A percentile compares a stretch with the other conserved stretches of the same genome.
Conservation (phyloP, 2,113 vertebrate genomes). For the Sinocyclocheilus anshuiensis region DNA sequence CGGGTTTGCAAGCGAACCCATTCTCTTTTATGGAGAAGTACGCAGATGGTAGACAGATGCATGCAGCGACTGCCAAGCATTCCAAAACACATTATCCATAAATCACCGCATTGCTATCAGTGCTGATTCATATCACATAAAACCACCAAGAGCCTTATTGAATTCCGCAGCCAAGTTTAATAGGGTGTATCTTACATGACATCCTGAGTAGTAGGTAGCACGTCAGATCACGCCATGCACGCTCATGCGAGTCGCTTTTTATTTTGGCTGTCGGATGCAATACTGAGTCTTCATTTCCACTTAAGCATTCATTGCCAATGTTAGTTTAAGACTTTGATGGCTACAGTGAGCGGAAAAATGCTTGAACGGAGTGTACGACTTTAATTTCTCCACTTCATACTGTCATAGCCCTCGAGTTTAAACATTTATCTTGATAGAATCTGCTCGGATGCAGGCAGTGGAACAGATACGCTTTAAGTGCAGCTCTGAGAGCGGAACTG, state of each 20-base stretch:
- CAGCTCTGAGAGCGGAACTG: constrained; percentile 31
- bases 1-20: constrained; percentile 30
- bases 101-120: constrained; percentile 66
- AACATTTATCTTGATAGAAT: constrained; percentile 51
- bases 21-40: constrained; percentile 56
- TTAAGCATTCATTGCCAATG: constrained; percentile 17
- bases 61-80: constrained; percentile 59
- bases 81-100: constrained; percentile 67
- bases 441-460: constrained; percentile 34
- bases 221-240: constrained; percentile 25
- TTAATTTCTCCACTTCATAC: constrained; percentile 40
- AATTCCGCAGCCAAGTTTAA: constrained; percentile 42
- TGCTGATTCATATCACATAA: constrained; percentile 63
- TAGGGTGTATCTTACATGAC: constrained; percentile 36
- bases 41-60: constrained; percentile 71
- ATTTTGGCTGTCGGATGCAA: constrained; percentile 30
- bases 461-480: constrained; percentile 43
- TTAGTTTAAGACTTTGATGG: constrained; percentile 41
- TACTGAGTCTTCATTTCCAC: constrained; percentile 22
- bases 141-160: constrained; percentile 38
- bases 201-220: constrained; percentile 30
- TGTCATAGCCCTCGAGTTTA: constrained; percentile 33
- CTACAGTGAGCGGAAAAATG: constrained; percentile 2
- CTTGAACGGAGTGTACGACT: background rate
- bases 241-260: constrained; percentile 14